Percentiles rank a stretch among this genome's conserved stretches.
phyloP scores from a whole-genome alignment of 1,140 invertebrate genomes.

The Drosophila willistoni region DNA sequence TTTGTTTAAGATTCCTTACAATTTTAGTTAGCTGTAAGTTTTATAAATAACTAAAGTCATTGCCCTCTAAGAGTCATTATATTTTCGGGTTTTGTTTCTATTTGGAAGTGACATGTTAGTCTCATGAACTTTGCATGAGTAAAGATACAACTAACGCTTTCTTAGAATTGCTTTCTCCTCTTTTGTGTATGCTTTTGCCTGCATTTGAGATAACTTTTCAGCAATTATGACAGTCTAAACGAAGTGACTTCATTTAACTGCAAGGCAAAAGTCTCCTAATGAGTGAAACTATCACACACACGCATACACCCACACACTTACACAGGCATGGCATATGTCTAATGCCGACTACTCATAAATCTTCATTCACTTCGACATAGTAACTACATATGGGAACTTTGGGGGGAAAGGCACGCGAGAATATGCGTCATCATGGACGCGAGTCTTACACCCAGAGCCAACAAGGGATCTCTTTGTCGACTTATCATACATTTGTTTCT shows the following conservation, averaged over 20 bases:
- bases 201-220: background rate
- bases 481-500: constrained; percentile 61
- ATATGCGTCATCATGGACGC: constrained; percentile 45
- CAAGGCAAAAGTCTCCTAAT: constrained; percentile 30
- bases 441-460: background rate
- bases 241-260: constrained; percentile 43
- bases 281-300: constrained; percentile 48
- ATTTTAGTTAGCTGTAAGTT: too few species aligned
- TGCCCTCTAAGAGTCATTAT: too few species aligned
- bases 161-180: background rate
- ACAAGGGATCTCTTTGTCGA: constrained; percentile 32
- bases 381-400: background rate
- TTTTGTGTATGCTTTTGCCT: background rate
- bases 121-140: background rate
- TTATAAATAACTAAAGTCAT: too few species aligned
- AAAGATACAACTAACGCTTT: background rate
- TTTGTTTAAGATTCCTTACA: too few species aligned
- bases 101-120: too few species aligned
- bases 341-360: constrained; percentile 69
- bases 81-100: too few species aligned
- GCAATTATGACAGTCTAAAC: constrained; percentile 50
- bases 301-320: constrained; percentile 15
- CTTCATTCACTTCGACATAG: constrained; percentile 61
- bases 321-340: constrained; percentile 43
- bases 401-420: constrained; percentile 42